A percentile compares a stretch with the other conserved stretches of the same genome.
Evolutionary conservation across 2,113 vertebrate genomes (phyloP).

Genomic region (Pampusana beccarii): DNA sequence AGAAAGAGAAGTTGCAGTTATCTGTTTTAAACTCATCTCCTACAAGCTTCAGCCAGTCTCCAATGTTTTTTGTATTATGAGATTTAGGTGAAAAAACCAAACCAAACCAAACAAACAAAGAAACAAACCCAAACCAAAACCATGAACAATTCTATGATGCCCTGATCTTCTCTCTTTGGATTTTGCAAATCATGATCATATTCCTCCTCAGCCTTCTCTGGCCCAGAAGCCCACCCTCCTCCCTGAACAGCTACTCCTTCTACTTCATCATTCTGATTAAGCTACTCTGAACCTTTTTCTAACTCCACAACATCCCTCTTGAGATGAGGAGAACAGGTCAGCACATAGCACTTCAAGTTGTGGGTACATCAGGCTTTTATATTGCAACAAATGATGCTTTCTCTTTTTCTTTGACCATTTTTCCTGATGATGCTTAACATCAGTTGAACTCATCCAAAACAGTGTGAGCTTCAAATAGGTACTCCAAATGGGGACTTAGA

Average conservation of each 20-base stretch:
- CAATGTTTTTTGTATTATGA: not conserved
- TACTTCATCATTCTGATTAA: not conserved
- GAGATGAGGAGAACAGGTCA: not conserved
- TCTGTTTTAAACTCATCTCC: not conserved
- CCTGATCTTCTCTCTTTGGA: not conserved
- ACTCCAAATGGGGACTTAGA: not conserved
- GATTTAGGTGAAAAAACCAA: not conserved
- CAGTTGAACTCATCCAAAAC: not conserved
- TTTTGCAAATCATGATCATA: not conserved
- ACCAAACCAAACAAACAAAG: no score
- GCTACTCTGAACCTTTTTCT: not conserved
- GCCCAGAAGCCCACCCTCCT: not conserved
- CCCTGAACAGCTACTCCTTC: not conserved
- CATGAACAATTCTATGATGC: not conserved
- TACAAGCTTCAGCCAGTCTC: not conserved
- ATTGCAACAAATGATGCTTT: accelerated
- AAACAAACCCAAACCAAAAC: not conserved
- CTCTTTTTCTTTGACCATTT: not conserved
- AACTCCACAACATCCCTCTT: not conserved
- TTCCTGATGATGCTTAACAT: not conserved
- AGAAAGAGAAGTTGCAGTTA: not conserved
- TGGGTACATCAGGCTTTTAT: not conserved
- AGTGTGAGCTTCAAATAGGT: not conserved
- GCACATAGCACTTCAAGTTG: not conserved
- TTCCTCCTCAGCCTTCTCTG: not conserved